These are phyloP conservation scores for Elymnias hypermnestra DNA, from an alignment of 1,140 invertebrate genomes.

Conservation along the genomic window DNA sequence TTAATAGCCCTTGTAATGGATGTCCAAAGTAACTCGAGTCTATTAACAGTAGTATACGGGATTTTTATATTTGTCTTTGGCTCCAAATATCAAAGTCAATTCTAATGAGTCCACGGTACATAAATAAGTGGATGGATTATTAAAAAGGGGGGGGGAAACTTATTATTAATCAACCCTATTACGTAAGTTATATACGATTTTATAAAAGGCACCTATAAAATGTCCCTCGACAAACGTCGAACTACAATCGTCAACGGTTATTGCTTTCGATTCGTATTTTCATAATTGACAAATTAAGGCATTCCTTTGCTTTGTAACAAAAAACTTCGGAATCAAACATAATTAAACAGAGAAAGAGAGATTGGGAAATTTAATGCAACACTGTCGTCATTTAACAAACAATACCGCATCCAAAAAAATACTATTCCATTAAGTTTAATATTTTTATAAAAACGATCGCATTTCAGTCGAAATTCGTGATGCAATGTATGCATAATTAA, in stretches of 20 bases:
- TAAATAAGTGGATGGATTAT: conserved; percentile 58
- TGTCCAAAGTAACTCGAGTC: too few relatives aligned
- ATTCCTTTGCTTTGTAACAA: conserved; percentile 14
- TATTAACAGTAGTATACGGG: too few relatives aligned
- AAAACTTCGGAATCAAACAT: too few relatives aligned
- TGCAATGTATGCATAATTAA: too few relatives aligned
- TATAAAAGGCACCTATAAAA: conserved; percentile 73
- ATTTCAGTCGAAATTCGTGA: too few relatives aligned
- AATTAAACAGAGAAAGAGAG: too few relatives aligned
- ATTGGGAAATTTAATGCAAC: too few relatives aligned
- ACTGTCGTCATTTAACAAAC: too few relatives aligned
- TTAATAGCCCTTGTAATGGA: too few relatives aligned
- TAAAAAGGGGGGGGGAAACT: conserved; percentile 43
- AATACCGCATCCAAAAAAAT: too few relatives aligned
- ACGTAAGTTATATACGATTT: conserved; percentile 51
- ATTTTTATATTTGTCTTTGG: conserved; percentile 28
- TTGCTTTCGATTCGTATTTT: conserved; percentile 43
- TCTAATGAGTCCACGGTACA: conserved; percentile 19
- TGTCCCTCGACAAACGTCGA: conserved; percentile 55
- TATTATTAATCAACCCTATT: conserved; percentile 51
- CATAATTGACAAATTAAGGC: conserved; percentile 23
- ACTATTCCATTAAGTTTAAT: too few relatives aligned
- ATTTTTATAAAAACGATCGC: too few relatives aligned
- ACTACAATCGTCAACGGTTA: conserved; percentile 43
- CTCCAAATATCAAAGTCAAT: conserved; percentile 36